A percentile compares a stretch with the other conserved stretches of the same genome.
Evolutionary conservation across 2,797 vertebrate species (phyloP).

Genomic region (Phoeniculus purpureus): DNA sequence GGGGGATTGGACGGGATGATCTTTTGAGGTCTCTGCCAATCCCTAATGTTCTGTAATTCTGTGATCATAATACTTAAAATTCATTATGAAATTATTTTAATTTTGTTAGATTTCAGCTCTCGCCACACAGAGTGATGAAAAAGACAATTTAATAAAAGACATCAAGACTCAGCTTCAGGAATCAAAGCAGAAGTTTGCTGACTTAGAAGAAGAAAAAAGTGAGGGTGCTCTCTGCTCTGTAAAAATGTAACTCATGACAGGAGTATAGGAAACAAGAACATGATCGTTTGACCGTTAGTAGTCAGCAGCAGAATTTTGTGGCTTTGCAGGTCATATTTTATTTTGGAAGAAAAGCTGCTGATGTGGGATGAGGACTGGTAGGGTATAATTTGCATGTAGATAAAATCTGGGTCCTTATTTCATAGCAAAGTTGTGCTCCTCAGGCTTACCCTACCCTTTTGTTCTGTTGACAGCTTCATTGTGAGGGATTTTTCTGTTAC

Average conservation of each 20-base stretch:
- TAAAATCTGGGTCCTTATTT: not conserved
- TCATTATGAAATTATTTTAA: slow-evolving; percentile 3
- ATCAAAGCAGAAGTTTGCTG: slow-evolving; percentile 75
- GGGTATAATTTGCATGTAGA: not conserved
- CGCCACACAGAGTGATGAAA: slow-evolving; percentile 76
- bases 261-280: not conserved
- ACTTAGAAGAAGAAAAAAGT: slow-evolving; percentile 84
- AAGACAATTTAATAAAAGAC: slow-evolving; percentile 80
- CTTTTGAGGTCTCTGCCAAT: too few relatives aligned
- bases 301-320: not conserved
- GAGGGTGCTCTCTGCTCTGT: slow-evolving; percentile 47
- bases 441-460: not conserved
- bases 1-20: too few relatives aligned
- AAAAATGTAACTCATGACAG: not conserved
- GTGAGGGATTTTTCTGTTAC: not conserved
- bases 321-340: not conserved
- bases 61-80: not conserved
- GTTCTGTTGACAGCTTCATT: not conserved
- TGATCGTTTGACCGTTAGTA: not conserved
- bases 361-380: not conserved
- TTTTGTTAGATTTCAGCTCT: slow-evolving; percentile 81
- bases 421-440: not conserved
- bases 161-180: slow-evolving; percentile 80
- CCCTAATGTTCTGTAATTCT: too few relatives aligned
- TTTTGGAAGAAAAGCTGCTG: not conserved